Conservation (phyloP, 2,888 invertebrate species). For the Orchesellides sinensis region DNA sequence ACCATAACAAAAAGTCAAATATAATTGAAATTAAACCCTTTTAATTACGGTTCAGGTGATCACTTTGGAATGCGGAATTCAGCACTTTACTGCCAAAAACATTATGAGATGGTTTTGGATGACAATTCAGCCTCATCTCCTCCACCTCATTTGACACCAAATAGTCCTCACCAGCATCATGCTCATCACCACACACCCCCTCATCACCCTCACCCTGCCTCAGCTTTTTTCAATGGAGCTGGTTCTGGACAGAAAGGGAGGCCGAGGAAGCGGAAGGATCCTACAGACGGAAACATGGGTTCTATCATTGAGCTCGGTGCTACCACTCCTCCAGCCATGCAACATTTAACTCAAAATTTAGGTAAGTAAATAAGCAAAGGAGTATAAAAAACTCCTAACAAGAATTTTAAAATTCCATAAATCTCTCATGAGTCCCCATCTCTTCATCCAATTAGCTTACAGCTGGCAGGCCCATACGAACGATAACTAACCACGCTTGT, state of each 20-base stretch:
- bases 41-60: constrained; percentile 81
- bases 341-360: constrained; percentile 69
- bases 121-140: constrained; percentile 71
- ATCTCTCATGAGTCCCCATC: constrained; percentile 58
- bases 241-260: constrained; percentile 89
- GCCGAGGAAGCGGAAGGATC: constrained; percentile 85
- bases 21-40: not conserved
- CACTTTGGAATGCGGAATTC: constrained; percentile 93
- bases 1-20: no score
- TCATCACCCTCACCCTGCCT: constrained; percentile 66
- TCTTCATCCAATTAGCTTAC: constrained; percentile 64
- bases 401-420: constrained; percentile 62
- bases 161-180: constrained; percentile 69
- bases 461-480: constrained; percentile 54
- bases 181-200: constrained; percentile 67
- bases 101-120: constrained; percentile 82
- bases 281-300: constrained; percentile 58
- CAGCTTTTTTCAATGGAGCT: constrained; percentile 81
- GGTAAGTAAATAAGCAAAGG: constrained; percentile 52
- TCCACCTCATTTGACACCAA: constrained; percentile 66
- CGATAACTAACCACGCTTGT: constrained; percentile 67
- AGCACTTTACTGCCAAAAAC: constrained; percentile 83
- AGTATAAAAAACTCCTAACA: constrained; percentile 25
- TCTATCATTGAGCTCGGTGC: constrained; percentile 70
- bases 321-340: constrained; percentile 69